Conservation (phyloP, 2,888 invertebrate species). For the Lymantria monacha region DNA sequence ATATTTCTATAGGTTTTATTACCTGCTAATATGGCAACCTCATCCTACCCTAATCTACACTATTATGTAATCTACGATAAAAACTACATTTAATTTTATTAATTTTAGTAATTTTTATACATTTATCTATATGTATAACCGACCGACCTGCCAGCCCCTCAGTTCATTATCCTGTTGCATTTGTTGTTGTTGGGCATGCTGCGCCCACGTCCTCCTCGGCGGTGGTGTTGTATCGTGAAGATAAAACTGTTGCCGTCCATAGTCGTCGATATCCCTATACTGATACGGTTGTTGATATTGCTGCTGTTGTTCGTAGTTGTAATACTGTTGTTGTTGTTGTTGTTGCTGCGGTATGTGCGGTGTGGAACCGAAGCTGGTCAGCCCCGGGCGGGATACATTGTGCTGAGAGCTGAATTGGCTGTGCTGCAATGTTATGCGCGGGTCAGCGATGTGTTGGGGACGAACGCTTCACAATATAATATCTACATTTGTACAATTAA, state of each 20-base stretch:
- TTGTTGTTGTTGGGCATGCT: slow-evolving; percentile 67
- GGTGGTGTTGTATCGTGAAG: slow-evolving; percentile 85
- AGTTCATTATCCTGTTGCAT: slow-evolving; percentile 84
- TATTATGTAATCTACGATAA: too few relatives aligned
- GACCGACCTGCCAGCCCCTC: slow-evolving; percentile 70
- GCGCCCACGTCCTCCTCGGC: slow-evolving; percentile 86
- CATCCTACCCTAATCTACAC: too few relatives aligned
- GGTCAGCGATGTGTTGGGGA: slow-evolving; percentile 34
- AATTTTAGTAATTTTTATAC: too few relatives aligned
- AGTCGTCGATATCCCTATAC: slow-evolving; percentile 57
- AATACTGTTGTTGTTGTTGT: slow-evolving; percentile 32
- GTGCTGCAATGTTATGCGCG: slow-evolving; percentile 61
- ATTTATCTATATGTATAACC: neutral
- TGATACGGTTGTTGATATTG: slow-evolving; percentile 48
- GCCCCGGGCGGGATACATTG: slow-evolving; percentile 67
- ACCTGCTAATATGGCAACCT: too few relatives aligned
- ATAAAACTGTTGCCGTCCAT: slow-evolving; percentile 84
- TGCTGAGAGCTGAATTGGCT: slow-evolving; percentile 81
- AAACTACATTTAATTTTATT: too few relatives aligned
- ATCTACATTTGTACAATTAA: neutral
- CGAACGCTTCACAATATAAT: slow-evolving; percentile 26
- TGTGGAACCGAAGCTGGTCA: slow-evolving; percentile 72
- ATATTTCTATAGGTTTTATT: too few relatives aligned
- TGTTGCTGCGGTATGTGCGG: slow-evolving; percentile 66
- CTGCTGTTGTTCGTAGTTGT: slow-evolving; percentile 49